Percentiles rank a stretch among this genome's conserved stretches.
phyloP scores from a whole-genome alignment of 2,888 invertebrate species.

The Aplocera efformata region DNA sequence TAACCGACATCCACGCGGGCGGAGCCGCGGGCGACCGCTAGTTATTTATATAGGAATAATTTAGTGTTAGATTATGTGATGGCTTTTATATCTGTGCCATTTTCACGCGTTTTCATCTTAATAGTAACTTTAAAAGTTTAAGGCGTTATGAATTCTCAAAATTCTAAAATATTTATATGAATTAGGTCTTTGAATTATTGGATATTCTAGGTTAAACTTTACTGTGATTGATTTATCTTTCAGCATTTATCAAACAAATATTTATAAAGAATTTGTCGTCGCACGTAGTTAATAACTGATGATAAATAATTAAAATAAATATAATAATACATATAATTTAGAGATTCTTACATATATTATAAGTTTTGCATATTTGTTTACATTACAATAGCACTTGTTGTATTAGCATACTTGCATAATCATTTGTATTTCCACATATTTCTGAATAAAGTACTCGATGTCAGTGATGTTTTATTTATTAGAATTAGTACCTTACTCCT shows the following conservation, averaged over 20 bases:
- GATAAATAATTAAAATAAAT: too few relatives aligned
- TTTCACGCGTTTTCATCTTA: slow-evolving; percentile 3
- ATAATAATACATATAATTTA: too few relatives aligned
- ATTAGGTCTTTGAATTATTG: neutral
- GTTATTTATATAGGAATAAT: neutral
- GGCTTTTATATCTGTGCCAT: slow-evolving; percentile 5
- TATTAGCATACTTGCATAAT: slow-evolving; percentile 1
- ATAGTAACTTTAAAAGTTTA: neutral
- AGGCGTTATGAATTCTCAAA: too few relatives aligned
- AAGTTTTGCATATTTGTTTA: neutral
- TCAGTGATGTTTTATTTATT: slow-evolving; percentile 20
- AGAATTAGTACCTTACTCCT: too few relatives aligned
- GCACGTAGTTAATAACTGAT: too few relatives aligned
- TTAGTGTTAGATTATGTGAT: slow-evolving; percentile 1
- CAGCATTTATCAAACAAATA: slow-evolving; percentile 7
- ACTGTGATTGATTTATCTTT: slow-evolving; percentile 8
- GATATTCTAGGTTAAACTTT: neutral
- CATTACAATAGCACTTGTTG: slow-evolving; percentile 4
- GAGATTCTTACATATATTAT: too few relatives aligned
- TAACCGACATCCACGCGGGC: too few relatives aligned
- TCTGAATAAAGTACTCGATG: slow-evolving; percentile 22
- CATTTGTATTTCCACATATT: slow-evolving; percentile 7
- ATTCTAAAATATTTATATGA: too few relatives aligned
- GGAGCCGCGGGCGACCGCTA: too few relatives aligned
- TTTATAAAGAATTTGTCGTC: too few relatives aligned